Evolutionary conservation across 1,140 invertebrate genomes (phyloP), one percentile per base, ranked within the genome.

Genomic region (Zaprionus lachaisei): DNA sequence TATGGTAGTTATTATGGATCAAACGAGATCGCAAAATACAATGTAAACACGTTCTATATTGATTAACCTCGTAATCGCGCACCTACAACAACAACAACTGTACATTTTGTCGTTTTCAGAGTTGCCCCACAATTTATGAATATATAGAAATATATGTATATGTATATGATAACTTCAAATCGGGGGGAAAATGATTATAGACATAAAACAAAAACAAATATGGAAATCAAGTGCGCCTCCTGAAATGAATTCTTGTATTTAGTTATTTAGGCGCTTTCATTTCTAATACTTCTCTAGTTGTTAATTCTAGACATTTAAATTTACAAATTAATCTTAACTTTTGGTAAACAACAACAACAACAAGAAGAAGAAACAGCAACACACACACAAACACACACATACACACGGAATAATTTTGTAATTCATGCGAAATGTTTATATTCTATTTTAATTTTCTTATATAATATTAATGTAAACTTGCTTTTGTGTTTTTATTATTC

Each of bases 241-340:
- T 69, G 31, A 44, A 69, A 56, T 75, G 54, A 49, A 75, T 70
- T 75, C 51, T 70, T 87, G 77, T 87, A 87, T 87, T 89, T 89
- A 83, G 81, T 83, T 81, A 67, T 66, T 66, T 89, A 79, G 78
- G 72, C 74, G 75, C 73, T 89, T 81, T 89, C 55, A 89, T 89
- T 89, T 84, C 41, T 76, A 34, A 34, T 34, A 81, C 28, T 24
- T 79, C 57, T 72, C 65, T 84, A 84, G 67, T 69, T 77, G 74
- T 58, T 85, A 79, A 78, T 56, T 73, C 31, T 84, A 83, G 65
- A 77, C 44, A 78, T 74, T 83, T 83, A 79, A 63, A 79, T 63
- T 65, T 58, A 65, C 58, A 64, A 38, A 24, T 58, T 61, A 47
- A 56, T 12, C 51, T 60, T 76, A 72, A 70, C 64, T 22, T 63